Conservation (phyloP, 2,888 invertebrate genomes). For the Callyntrura sp. region DNA sequence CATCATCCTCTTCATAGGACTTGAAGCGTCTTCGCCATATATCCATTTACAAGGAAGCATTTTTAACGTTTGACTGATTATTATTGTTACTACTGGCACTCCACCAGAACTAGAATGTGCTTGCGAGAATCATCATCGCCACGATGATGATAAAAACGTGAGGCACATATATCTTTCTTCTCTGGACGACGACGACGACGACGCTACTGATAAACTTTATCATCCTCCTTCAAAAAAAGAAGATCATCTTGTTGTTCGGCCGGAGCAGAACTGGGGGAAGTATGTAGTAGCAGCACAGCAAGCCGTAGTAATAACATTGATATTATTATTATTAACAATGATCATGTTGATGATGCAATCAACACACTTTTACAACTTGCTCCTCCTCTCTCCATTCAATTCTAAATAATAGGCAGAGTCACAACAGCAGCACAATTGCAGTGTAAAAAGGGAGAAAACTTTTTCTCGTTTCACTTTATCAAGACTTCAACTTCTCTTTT, state of each 20-base stretch:
- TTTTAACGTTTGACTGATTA: conserved; percentile 12
- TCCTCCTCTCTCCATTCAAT: not conserved
- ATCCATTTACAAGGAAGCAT: no score
- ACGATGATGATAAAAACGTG: no score
- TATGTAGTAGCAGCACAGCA: not conserved
- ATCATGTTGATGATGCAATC: conserved; percentile 41
- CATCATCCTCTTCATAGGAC: not conserved
- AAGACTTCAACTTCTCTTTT: not conserved
- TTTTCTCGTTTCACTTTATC: not conserved
- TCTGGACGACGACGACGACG: not conserved
- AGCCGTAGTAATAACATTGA: conserved; percentile 4
- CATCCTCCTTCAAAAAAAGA: not conserved
- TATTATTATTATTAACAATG: conserved; percentile 21
- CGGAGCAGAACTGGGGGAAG: not conserved
- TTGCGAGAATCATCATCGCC: no score
- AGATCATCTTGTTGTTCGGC: not conserved
- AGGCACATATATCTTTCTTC: not conserved
- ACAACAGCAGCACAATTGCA: not conserved
- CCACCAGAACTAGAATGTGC: no score
- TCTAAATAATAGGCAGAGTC: no score
- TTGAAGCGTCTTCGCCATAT: not conserved
- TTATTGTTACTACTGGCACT: not conserved
- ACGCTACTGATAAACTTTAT: no score
- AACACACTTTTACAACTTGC: conserved; percentile 27
- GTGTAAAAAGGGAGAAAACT: not conserved